Conservation (phyloP, 2,888 invertebrate species). For the Steinernema scapterisci region DNA sequence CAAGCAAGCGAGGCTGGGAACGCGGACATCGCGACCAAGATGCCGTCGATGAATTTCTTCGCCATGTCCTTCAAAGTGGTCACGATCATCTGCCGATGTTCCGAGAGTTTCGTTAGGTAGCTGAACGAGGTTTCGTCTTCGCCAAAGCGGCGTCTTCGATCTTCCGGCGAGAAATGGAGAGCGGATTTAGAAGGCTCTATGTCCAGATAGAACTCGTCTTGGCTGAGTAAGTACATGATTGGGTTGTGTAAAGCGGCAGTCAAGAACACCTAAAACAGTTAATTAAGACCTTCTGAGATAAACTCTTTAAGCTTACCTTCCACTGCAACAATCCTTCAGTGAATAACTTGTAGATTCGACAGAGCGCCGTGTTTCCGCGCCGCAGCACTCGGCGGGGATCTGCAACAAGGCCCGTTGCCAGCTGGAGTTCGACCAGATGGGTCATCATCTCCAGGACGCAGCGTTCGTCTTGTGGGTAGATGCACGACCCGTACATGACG, state of each 20-base stretch:
- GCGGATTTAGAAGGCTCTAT: conserved; percentile 81
- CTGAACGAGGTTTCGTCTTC: conserved; percentile 46
- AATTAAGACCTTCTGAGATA: neutral
- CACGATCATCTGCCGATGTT: conserved; percentile 76
- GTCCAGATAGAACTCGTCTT: conserved; percentile 88
- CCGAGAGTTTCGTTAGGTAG: conserved; percentile 78
- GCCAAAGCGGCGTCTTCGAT: conserved; percentile 68
- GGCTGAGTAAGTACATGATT: conserved; percentile 83
- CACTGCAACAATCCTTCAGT: conserved; percentile 88
- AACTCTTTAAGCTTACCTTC: conserved; percentile 70
- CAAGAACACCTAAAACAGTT: conserved; percentile 77
- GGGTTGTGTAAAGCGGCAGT: conserved; percentile 89
- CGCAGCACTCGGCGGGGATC: conserved; percentile 76
- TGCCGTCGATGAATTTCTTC: conserved; percentile 36
- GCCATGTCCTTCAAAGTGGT: conserved; percentile 71
- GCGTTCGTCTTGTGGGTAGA: conserved; percentile 54
- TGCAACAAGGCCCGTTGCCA: conserved; percentile 73
- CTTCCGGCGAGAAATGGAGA: conserved; percentile 75
- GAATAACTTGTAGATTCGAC: conserved; percentile 83
- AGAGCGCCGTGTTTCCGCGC: conserved; percentile 84
- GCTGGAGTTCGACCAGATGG: conserved; percentile 70
- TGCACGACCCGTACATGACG: conserved; percentile 50
- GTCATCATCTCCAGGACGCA: conserved; percentile 66
- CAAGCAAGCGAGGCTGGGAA: conserved; percentile 86
- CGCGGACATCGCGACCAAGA: conserved; percentile 44